These are phyloP conservation scores for Diarsia rubi DNA, from an alignment of 2,888 invertebrate species.

Conservation along the genomic window DNA sequence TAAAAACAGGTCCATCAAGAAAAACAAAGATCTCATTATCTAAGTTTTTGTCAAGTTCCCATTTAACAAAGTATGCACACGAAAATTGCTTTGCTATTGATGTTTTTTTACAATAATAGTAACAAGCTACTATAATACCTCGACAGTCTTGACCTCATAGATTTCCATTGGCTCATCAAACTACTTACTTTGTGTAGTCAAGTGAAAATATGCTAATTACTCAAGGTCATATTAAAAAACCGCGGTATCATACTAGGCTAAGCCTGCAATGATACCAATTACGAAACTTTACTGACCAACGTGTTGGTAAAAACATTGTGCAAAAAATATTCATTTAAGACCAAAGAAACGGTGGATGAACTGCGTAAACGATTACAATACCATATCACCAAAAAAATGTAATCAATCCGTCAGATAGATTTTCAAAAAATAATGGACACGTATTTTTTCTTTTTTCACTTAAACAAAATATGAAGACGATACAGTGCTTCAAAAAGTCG, in stretches of 20 bases:
- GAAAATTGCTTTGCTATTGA: conserved; percentile 27
- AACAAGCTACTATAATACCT: neutral
- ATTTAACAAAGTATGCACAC: conserved; percentile 6
- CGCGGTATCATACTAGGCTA: conserved; percentile 15
- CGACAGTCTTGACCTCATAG: conserved; percentile 42
- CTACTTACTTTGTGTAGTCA: conserved; percentile 34
- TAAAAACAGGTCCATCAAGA: neutral
- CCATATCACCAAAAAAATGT: too few species aligned
- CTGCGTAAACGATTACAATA: too few species aligned
- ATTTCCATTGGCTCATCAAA: conserved; percentile 38
- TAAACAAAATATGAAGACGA: too few species aligned
- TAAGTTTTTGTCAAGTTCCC: neutral
- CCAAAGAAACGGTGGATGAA: too few species aligned
- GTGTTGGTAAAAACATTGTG: neutral
- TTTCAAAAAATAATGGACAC: too few species aligned
- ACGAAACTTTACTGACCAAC: neutral
- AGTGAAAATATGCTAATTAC: conserved; percentile 45
- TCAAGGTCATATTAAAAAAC: conserved; percentile 43
- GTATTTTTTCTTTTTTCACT: too few species aligned
- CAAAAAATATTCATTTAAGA: conserved; percentile 4
- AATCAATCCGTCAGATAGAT: too few species aligned
- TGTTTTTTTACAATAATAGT: conserved; percentile 26
- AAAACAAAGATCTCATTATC: neutral
- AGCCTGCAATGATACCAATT: conserved; percentile 18
- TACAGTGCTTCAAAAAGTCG: too few species aligned